These are phyloP conservation scores for Mallotus villosus DNA, from an alignment of 2,797 vertebrate species.

Conservation along the genomic window DNA sequence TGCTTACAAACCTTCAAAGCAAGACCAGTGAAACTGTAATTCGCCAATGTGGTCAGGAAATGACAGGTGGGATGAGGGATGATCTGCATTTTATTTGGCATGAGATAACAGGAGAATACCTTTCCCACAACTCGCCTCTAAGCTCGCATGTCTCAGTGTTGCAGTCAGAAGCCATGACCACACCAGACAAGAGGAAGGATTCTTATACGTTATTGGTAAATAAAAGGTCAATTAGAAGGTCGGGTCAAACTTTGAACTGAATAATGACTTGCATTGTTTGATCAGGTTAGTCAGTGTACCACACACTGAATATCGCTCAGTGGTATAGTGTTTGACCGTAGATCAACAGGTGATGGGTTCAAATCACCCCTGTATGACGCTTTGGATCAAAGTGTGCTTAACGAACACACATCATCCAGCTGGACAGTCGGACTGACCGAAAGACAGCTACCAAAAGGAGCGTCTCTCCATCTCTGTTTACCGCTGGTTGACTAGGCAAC, in stretches of 20 bases:
- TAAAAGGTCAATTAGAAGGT: background rate
- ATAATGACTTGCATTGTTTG: background rate
- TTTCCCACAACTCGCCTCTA: no score
- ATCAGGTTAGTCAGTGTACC: no score
- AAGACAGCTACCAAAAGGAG: background rate
- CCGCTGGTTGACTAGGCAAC: conserved; percentile 1
- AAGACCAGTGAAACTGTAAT: no score
- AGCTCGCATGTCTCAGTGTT: no score
- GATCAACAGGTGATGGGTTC: no score
- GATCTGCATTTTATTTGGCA: no score
- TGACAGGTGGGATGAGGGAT: background rate
- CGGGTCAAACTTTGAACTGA: background rate
- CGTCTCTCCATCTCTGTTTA: conserved; percentile 1
- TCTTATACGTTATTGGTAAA: background rate
- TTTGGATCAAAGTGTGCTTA: no score
- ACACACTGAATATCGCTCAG: no score
- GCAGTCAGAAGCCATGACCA: background rate
- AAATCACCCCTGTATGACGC: no score
- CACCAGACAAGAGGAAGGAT: background rate
- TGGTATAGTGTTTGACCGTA: no score
- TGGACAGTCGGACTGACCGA: background rate
- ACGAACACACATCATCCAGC: background rate
- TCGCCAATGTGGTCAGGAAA: background rate
- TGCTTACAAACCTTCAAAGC: background rate
- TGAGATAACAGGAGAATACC: no score